A percentile compares a stretch with the other conserved stretches of the same genome.
Conservation (phyloP, 2,113 vertebrate species). For the Oostethus manadensis region DNA sequence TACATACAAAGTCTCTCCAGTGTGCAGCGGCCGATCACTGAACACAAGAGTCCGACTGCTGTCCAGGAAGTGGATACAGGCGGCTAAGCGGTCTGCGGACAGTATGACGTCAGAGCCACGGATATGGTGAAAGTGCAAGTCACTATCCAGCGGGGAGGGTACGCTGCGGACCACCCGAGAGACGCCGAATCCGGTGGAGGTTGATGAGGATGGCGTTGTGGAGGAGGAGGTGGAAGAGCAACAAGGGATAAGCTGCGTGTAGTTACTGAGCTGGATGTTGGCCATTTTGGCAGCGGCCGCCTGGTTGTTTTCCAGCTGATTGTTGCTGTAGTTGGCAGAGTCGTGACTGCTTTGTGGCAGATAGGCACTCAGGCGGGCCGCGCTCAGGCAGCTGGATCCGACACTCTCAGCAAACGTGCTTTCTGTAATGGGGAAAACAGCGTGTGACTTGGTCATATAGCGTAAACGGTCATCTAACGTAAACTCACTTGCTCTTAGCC, state of each 20-base stretch:
- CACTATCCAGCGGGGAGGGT: conserved; percentile 79
- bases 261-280: conserved; percentile 80
- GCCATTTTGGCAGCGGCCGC: conserved; percentile 90
- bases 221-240: conserved; percentile 68
- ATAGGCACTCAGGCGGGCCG: conserved; percentile 88
- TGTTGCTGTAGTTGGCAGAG: conserved; percentile 97
- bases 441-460: background rate
- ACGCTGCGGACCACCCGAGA: conserved; percentile 46
- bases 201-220: conserved; percentile 47
- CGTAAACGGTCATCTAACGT: background rate
- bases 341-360: conserved; percentile 92
- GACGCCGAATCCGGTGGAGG: conserved; percentile 57
- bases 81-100: conserved; percentile 85
- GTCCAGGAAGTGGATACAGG: conserved; percentile 88
- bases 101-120: conserved; percentile 87
- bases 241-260: conserved; percentile 81
- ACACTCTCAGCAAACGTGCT: conserved; percentile 93
- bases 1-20: conserved; percentile 87
- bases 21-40: conserved; percentile 86
- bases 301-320: conserved; percentile 94
- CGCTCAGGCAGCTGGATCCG: conserved; percentile 81
- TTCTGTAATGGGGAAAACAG: conserved; percentile 70
- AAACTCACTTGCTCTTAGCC: background rate
- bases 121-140: conserved; percentile 89
- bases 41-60: conserved; percentile 92